Evolutionary conservation across 2,888 invertebrate genomes (phyloP).

Genomic region (Habroteleia sp.): DNA sequence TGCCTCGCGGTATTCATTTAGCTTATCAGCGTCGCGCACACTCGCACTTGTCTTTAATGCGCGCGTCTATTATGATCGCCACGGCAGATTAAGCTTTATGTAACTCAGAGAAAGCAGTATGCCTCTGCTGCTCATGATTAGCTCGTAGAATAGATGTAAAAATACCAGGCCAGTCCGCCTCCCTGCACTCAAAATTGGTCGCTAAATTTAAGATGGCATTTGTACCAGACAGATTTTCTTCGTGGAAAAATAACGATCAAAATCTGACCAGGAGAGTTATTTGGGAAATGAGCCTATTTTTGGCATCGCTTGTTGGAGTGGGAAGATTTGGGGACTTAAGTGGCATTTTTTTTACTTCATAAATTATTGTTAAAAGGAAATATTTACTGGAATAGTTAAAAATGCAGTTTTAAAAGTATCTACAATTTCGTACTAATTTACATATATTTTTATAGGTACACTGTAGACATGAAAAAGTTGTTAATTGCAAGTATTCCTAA

Average conservation of each 20-base stretch:
- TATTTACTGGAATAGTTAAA: no score
- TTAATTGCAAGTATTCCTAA: no score
- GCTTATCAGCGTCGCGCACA: conserved; percentile 38
- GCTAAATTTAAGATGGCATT: conserved; percentile 60
- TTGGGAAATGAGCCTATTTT: conserved; percentile 53
- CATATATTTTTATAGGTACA: no score
- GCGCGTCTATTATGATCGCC: conserved; percentile 53
- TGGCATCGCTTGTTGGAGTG: neutral
- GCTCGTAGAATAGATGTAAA: conserved; percentile 57
- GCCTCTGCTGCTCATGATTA: conserved; percentile 52
- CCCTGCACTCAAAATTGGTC: conserved; percentile 58
- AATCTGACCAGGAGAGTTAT: conserved; percentile 52
- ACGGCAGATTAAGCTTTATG: conserved; percentile 55
- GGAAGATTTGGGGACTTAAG: no score
- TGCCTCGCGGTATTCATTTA: conserved; percentile 63
- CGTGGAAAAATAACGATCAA: conserved; percentile 56
- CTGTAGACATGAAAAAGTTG: no score
- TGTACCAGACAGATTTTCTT: conserved; percentile 57
- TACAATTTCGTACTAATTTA: no score
- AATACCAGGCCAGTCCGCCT: conserved; percentile 54
- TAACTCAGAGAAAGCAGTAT: conserved; percentile 46
- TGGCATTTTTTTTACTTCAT: no score
- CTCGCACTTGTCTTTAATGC: conserved; percentile 29
- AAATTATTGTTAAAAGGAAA: no score
- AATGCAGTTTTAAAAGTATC: no score